phyloP scores from a whole-genome alignment of 1,140 invertebrate species.

The Colletes gigas region DNA sequence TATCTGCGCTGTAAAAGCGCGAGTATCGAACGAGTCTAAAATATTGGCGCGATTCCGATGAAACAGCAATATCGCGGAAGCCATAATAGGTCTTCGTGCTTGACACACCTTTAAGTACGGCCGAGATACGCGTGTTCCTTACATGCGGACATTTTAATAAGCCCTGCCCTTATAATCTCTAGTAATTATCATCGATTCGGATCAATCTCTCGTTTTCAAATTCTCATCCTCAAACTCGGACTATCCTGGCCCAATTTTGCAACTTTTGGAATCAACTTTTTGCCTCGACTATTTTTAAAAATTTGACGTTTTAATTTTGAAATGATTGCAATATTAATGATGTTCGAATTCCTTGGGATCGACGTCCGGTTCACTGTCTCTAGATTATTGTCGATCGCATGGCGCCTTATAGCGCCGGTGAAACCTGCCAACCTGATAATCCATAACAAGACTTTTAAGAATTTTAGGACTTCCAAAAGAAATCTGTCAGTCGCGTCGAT shows the following conservation, averaged over 20 bases:
- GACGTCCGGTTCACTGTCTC: conserved; percentile 8
- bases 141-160: conserved; percentile 51
- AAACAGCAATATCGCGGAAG: conserved; percentile 78
- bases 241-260: too few relatives aligned
- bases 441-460: conserved; percentile 33
- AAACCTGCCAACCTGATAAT: conserved; percentile 52
- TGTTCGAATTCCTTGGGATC: neutral
- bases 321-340: too few relatives aligned
- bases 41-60: conserved; percentile 70
- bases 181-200: too few relatives aligned
- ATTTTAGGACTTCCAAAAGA: neutral
- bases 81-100: conserved; percentile 77
- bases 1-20: neutral
- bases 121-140: conserved; percentile 65
- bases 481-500: neutral
- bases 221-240: too few relatives aligned
- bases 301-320: too few relatives aligned
- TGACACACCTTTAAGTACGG: conserved; percentile 76
- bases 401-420: conserved; percentile 36
- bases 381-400: conserved; percentile 1
- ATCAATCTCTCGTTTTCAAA: too few relatives aligned
- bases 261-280: too few relatives aligned
- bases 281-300: too few relatives aligned
- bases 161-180: conserved; percentile 7
- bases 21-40: conserved; percentile 24